Evolutionary conservation across 2,888 invertebrate genomes (phyloP).

Genomic region (Masnerella sp.): DNA sequence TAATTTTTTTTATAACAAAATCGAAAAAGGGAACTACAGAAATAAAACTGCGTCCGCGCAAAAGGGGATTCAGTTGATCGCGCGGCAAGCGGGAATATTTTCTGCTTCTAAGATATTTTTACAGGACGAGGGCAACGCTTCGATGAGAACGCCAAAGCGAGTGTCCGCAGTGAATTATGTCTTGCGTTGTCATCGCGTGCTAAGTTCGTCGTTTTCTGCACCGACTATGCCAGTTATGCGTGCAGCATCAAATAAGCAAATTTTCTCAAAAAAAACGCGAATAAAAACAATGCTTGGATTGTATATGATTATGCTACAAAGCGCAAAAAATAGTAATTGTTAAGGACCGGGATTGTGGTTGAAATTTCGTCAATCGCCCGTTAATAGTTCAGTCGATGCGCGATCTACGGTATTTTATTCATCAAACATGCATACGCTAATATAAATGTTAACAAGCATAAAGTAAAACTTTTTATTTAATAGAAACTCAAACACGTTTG

Average conservation of each 20-base stretch:
- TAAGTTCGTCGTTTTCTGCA: slow-evolving; percentile 60
- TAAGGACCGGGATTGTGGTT: no score
- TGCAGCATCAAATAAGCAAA: slow-evolving; percentile 51
- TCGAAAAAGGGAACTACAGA: no score
- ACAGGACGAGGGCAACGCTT: slow-evolving; percentile 73
- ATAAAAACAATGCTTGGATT: slow-evolving; percentile 46
- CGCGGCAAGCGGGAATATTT: slow-evolving; percentile 61
- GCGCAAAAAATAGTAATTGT: no score
- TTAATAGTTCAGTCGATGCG: no score
- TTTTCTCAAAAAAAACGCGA: slow-evolving; percentile 32
- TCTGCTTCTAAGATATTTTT: slow-evolving; percentile 71
- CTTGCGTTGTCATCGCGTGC: slow-evolving; percentile 62
- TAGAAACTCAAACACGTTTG: background rate
- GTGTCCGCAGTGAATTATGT: slow-evolving; percentile 58
- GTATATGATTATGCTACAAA: no score
- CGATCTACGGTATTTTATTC: no score
- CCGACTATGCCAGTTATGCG: slow-evolving; percentile 50
- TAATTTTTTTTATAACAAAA: no score
- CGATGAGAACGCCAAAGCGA: slow-evolving; percentile 64
- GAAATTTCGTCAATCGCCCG: no score
- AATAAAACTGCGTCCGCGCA: slow-evolving; percentile 62
- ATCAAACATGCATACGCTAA: no score
- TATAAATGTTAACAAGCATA: no score
- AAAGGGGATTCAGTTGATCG: slow-evolving; percentile 51
- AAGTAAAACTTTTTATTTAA: no score